Percentiles rank a stretch among this genome's conserved stretches.
Conservation (phyloP, 64 coral and sea anemone species). For the Porites lutea region DNA sequence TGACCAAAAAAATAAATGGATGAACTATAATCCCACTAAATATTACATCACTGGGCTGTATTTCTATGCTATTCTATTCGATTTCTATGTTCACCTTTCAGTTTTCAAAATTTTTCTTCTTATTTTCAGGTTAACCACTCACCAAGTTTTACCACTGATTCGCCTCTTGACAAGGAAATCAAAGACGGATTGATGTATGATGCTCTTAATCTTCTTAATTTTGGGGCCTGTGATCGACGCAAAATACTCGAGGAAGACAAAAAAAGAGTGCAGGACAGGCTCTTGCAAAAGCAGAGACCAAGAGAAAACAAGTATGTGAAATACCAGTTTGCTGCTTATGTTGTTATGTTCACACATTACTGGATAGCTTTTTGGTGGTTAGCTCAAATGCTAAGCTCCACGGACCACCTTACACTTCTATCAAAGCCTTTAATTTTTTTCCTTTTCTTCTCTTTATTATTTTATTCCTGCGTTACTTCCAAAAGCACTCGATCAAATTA, state of each 20-base stretch:
- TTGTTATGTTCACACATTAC: no score
- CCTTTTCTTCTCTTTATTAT: no score
- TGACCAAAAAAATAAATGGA: no score
- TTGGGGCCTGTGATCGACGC: constrained; percentile 88
- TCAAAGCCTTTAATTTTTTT: no score
- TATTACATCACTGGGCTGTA: no score
- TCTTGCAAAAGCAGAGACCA: constrained; percentile 91
- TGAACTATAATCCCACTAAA: no score
- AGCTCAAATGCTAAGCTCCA: no score
- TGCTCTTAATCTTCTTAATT: constrained; percentile 86
- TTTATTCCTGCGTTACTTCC: no score
- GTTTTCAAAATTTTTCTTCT: neutral
- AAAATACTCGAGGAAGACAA: constrained; percentile 98
- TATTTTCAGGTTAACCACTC: constrained; percentile 91
- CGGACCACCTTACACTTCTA: no score
- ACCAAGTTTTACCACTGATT: constrained; percentile 98
- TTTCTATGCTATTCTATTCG: no score
- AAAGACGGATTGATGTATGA: constrained; percentile 96
- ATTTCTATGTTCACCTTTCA: neutral
- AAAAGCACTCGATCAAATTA: no score
- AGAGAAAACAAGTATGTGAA: constrained; percentile 84
- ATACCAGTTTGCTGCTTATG: neutral
- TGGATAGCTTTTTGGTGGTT: no score
- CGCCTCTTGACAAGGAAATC: constrained; percentile 94
- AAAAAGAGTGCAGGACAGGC: constrained; percentile 86